A percentile compares a stretch with the other conserved stretches of the same genome.
These are phyloP conservation scores for Anguilla pacifica DNA, from an alignment of 2,797 vertebrate genomes.

Conservation along the genomic window DNA sequence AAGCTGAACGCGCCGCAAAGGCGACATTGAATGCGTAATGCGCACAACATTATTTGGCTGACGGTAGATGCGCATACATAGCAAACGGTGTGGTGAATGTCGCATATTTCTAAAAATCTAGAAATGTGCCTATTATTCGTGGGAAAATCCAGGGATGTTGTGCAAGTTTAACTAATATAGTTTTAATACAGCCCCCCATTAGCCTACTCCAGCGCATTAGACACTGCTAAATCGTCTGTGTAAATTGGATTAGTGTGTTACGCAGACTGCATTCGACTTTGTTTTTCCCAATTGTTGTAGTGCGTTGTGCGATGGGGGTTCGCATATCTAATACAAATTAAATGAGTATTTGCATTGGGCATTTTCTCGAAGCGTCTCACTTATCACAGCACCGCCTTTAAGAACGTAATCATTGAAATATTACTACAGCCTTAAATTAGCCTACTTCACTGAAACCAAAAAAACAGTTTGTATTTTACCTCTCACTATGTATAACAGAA, in stretches of 20 bases:
- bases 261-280: conserved; percentile 25
- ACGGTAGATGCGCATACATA: background rate
- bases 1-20: background rate
- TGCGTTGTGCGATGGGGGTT: conserved; percentile 13
- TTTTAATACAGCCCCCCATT: conserved; percentile 7
- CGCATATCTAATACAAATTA: conserved; percentile 11
- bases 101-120: background rate
- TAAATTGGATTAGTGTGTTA: conserved; percentile 38
- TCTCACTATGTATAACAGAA: background rate
- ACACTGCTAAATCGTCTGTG: conserved; percentile 28
- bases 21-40: background rate
- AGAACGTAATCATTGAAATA: background rate
- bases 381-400: background rate
- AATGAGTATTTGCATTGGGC: conserved; percentile 8
- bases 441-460: background rate
- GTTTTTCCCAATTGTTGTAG: conserved; percentile 25
- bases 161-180: conserved; percentile 16
- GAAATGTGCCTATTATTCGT: background rate
- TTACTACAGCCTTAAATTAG: background rate
- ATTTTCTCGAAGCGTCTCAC: background rate
- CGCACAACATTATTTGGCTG: background rate
- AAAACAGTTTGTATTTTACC: background rate
- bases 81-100: background rate
- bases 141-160: background rate
- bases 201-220: background rate